These are phyloP conservation scores for Pyrrhia umbra DNA, from an alignment of 2,888 invertebrate species.

Conservation along the genomic window DNA sequence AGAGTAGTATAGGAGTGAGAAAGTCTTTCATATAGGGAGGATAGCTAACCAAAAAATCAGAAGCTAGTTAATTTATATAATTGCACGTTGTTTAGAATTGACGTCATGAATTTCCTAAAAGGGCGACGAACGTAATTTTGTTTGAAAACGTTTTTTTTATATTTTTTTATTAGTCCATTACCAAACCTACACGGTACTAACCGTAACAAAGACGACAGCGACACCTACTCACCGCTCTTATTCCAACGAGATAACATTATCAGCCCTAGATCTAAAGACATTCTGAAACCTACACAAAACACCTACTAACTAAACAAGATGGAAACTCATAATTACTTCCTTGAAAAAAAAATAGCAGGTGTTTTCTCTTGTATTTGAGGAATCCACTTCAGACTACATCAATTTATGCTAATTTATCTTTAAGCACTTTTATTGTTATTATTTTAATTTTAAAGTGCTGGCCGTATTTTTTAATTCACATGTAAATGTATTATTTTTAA, in stretches of 20 bases:
- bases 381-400: too few species aligned
- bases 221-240: conserved; percentile 68
- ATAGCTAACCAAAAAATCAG: too few species aligned
- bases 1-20: neutral
- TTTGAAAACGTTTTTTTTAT: neutral
- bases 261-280: conserved; percentile 65
- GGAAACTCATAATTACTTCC: too few species aligned
- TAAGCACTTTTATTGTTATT: too few species aligned
- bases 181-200: conserved; percentile 49
- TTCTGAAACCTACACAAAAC: conserved; percentile 67
- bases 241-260: conserved; percentile 49
- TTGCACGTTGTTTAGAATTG: neutral
- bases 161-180: conserved; percentile 44
- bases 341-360: too few species aligned
- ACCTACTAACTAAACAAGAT: conserved; percentile 34
- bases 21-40: neutral
- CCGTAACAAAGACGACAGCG: conserved; percentile 60
- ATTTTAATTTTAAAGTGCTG: too few species aligned
- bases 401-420: too few species aligned
- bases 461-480: too few species aligned
- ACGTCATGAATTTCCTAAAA: neutral
- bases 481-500: too few species aligned
- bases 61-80: too few species aligned
- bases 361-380: too few species aligned
- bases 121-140: neutral